Conservation (phyloP, 2,113 vertebrate genomes). For the Oreochromis spilurus region DNA sequence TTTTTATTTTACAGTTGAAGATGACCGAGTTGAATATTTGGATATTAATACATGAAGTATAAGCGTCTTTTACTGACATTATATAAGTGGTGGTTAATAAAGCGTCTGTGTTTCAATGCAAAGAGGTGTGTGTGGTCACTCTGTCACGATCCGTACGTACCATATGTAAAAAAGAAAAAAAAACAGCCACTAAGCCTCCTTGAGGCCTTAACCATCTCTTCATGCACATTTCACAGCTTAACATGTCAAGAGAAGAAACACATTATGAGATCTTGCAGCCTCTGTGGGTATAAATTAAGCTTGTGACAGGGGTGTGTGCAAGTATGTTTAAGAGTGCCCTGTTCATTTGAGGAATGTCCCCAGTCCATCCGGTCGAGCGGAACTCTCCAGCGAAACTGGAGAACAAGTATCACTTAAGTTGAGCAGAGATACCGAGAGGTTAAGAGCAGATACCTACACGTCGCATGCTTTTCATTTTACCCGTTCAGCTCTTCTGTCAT, state of each 20-base stretch:
- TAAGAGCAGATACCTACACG: constrained; percentile 27
- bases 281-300: constrained; percentile 34
- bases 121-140: not conserved
- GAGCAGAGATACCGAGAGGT: constrained; percentile 36
- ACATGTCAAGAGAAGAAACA: constrained; percentile 45
- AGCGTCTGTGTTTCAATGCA: not conserved
- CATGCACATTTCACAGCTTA: constrained; percentile 33
- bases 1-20: not conserved
- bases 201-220: not conserved
- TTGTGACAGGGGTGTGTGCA: constrained; percentile 56
- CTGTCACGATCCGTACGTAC: not conserved
- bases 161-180: constrained; percentile 27
- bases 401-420: constrained; percentile 65
- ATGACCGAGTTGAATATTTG: not conserved
- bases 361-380: constrained; percentile 62
- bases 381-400: constrained; percentile 68
- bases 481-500: constrained; percentile 50
- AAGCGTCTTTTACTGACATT: not conserved
- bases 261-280: constrained; percentile 31
- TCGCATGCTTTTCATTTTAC: constrained; percentile 3
- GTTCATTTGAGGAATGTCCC: constrained; percentile 71
- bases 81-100: not conserved
- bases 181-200: not conserved
- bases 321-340: constrained; percentile 49
- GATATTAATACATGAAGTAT: not conserved